Base-by-base conservation (phyloP, 2,888 invertebrate genomes). In the Deilephila elpenor region DNA sequence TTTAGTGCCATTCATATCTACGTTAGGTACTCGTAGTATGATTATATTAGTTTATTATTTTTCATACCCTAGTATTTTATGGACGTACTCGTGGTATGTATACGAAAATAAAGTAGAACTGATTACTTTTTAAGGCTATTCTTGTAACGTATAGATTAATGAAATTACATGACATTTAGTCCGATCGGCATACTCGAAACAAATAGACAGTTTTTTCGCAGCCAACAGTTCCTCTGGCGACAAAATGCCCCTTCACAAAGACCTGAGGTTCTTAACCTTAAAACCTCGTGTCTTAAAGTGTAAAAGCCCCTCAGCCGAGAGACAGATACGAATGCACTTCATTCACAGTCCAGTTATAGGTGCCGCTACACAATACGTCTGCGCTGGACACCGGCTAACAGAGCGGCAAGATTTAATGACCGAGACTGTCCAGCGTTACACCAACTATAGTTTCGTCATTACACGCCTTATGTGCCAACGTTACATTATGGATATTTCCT, bases 371-470 rank as follows among this genome's bases (percentile, higher is more conserved):
- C 89, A 90, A 89, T 89, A 87, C 88, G 84, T 83, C 84, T 84
- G 81, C 82, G 78, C 82, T 88, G 91, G 89, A 87, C 91, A 82
- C 67, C 44, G 87, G 81, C 88, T 93, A 93, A 91, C 93, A 93
- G 94, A 94, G 92, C 94, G 93, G 93, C 93, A 93, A 93, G 89
- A 90, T 91, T 93, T 93, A 93, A 93, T 89, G 92, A 91, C 91
- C 90, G 89, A 85, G 86, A 89, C 88, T 91, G 89, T 89, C 88
- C 89, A 87, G 84, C 85, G 85, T 90, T 88, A 88, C 88, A 87
- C 84, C 84, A 83, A 86, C 83, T 81, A 86, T 85, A 83, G 85
- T 91, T 91, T 91, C 92, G 89, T 89, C 92, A 92, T 86, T 70
- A 61, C 37, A 62, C 53, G 25, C 62, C 53, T 44, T 44, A 71